These are phyloP conservation scores for Lepidurus packardi DNA, from an alignment of 1,140 invertebrate genomes.

Conservation along the genomic window DNA sequence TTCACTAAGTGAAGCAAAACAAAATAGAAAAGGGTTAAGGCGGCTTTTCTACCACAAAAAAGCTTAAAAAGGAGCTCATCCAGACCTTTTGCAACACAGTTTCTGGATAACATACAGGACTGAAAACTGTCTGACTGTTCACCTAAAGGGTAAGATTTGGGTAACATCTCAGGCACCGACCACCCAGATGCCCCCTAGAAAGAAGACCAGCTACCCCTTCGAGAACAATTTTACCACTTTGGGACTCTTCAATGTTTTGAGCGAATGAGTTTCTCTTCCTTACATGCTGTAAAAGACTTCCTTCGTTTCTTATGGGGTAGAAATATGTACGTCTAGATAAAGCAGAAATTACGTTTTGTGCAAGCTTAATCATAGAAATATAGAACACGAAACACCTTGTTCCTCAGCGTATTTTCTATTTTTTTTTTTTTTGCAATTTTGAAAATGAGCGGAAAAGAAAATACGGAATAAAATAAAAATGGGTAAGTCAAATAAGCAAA, in stretches of 20 bases:
- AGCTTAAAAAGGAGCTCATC: neutral
- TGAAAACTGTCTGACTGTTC: neutral
- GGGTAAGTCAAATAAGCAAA: no score
- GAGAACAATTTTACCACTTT: neutral
- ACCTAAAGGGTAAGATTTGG: conserved; percentile 13
- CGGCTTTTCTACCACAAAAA: neutral
- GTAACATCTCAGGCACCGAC: neutral
- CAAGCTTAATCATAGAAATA: no score
- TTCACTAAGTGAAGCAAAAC: no score
- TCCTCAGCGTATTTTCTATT: no score
- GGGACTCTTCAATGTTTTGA: neutral
- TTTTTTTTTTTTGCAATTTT: no score
- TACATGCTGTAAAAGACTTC: neutral
- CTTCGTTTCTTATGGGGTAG: neutral
- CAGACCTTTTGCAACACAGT: neutral
- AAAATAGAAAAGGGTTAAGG: neutral
- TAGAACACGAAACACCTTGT: no score
- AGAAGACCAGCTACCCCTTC: neutral
- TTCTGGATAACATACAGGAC: neutral
- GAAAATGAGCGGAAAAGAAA: no score
- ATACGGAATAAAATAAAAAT: no score
- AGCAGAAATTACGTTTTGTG: no score
- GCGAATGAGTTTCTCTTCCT: no score
- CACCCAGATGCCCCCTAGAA: neutral
- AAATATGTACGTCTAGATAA: no score